phyloP scores from a whole-genome alignment of 2,797 vertebrate genomes.

The Propithecus deckenii region DNA sequence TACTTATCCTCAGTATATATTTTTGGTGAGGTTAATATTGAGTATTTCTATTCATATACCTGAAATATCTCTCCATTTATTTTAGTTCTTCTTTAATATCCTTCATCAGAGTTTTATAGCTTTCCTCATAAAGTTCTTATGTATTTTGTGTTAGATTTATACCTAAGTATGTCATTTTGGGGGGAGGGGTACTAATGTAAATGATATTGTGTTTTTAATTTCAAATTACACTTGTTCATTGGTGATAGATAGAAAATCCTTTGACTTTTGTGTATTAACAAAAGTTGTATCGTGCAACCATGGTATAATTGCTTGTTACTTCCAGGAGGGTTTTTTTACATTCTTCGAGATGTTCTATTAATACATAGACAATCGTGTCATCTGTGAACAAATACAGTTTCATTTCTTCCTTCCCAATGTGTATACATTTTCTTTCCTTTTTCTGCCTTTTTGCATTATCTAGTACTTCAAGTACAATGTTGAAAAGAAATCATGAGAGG shows the following conservation, averaged over 20 bases:
- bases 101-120: background rate
- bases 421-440: background rate
- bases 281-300: background rate
- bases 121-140: background rate
- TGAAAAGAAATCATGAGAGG: background rate
- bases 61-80: background rate
- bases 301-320: background rate
- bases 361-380: background rate
- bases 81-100: background rate
- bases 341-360: background rate
- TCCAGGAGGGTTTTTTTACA: background rate
- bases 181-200: background rate
- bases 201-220: background rate
- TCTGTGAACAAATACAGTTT: background rate
- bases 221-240: background rate
- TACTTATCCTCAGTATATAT: background rate
- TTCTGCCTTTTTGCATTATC: background rate
- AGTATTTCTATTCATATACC: background rate
- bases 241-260: background rate
- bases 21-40: background rate
- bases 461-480: background rate
- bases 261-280: background rate
- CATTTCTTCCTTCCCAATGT: background rate
- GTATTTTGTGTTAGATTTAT: background rate
- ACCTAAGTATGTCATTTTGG: background rate